phyloP scores from a whole-genome alignment of 1,140 invertebrate genomes.

The Pissodes strobi region DNA sequence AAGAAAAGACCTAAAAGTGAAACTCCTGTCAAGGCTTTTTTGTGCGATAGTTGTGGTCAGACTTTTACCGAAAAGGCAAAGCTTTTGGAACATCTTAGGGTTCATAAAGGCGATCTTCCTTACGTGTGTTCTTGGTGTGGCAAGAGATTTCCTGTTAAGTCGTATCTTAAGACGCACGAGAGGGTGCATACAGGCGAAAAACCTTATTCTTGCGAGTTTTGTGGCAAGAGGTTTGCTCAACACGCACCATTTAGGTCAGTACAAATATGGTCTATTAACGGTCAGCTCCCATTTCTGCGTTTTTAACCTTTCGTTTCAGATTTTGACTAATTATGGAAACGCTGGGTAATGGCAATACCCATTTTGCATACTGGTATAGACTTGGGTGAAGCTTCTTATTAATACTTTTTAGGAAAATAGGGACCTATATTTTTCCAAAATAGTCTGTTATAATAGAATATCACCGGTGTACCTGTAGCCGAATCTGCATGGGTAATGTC shows the following conservation, averaged over 20 bases:
- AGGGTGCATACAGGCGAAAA: slow-evolving; percentile 61
- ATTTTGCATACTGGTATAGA: too few relatives aligned
- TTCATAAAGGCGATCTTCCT: slow-evolving; percentile 60
- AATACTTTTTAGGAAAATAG: too few relatives aligned
- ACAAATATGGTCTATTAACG: too few relatives aligned
- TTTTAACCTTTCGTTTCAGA: too few relatives aligned
- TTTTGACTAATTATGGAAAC: too few relatives aligned
- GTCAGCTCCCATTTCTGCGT: too few relatives aligned
- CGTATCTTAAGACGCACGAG: slow-evolving; percentile 61
- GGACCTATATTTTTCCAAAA: too few relatives aligned
- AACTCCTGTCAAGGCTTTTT: slow-evolving; percentile 45
- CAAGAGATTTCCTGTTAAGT: slow-evolving; percentile 59
- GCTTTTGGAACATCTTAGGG: slow-evolving; percentile 63
- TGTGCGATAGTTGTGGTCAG: slow-evolving; percentile 61
- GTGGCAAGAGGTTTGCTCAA: slow-evolving; percentile 62
- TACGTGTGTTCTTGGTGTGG: slow-evolving; percentile 59
- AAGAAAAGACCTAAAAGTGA: slow-evolving; percentile 28
- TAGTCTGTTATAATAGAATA: too few relatives aligned
- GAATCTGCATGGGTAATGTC: too few relatives aligned
- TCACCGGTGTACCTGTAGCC: too few relatives aligned
- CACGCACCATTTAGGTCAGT: slow-evolving; percentile 52
- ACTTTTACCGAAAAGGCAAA: slow-evolving; percentile 63
- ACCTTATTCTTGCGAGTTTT: slow-evolving; percentile 62
- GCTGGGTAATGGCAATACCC: too few relatives aligned
- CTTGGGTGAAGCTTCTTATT: too few relatives aligned